Evolutionary conservation across 2,888 invertebrate species (phyloP).

Genomic region (Dryomyza anilis): DNA sequence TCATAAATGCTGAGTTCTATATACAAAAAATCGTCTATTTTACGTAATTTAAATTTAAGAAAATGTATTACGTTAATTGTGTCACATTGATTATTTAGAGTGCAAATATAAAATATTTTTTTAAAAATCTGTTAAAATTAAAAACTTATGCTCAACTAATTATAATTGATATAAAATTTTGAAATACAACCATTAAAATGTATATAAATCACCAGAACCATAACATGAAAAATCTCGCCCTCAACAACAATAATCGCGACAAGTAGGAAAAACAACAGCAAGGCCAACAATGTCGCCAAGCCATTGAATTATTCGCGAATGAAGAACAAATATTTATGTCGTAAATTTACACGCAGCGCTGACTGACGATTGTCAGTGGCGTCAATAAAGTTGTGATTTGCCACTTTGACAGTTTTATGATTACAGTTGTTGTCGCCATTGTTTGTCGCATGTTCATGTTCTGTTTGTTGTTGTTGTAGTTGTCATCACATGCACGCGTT

Average conservation of each 20-base stretch:
- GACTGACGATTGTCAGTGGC: neutral
- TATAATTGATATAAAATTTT: too few species aligned
- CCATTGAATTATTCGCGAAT: neutral
- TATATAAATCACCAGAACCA: neutral
- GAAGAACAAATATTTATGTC: neutral
- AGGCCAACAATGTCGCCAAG: neutral
- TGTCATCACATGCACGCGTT: neutral
- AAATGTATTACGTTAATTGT: too few species aligned
- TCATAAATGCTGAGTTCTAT: too few species aligned
- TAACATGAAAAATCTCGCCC: neutral
- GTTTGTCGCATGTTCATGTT: too few species aligned
- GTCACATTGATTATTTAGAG: too few species aligned
- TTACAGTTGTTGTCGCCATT: neutral
- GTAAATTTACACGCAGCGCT: neutral
- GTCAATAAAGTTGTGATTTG: slow-evolving; percentile 14
- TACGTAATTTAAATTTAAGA: too few species aligned
- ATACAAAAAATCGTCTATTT: too few species aligned
- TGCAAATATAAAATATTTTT: too few species aligned
- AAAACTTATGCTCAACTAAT: too few species aligned
- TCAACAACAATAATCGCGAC: neutral
- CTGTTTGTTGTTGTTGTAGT: too few species aligned
- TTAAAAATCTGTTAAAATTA: too few species aligned
- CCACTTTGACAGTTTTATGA: slow-evolving; percentile 9
- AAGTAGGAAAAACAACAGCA: neutral
- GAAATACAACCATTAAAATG: too few species aligned